Base-by-base conservation (phyloP, 1,140 invertebrate genomes). In the Doryteuthis pealeii region DNA sequence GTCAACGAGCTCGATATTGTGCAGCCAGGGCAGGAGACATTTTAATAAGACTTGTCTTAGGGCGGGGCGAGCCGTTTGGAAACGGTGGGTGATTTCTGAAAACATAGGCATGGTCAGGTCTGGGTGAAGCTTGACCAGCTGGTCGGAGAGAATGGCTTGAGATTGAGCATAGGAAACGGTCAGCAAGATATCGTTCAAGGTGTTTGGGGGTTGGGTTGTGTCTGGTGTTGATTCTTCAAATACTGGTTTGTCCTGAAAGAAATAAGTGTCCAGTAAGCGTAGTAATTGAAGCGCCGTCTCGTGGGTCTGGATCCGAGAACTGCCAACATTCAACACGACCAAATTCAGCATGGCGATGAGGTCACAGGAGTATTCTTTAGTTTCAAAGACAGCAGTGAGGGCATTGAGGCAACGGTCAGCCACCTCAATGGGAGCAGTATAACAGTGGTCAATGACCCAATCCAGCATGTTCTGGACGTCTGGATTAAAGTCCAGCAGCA, bases 31-130 rank as follows among this genome's bases (percentile, higher is more conserved):
- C 66, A 98, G 88, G 71, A 99, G 87, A 88, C 98, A 98, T 80
- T 96, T 94, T 31, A 99, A 90, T 74, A 99, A 87, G 75, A 95
- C 89, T 81, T 97, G 95, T 14, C 95, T 90, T 0, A 98, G 93
- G 86, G 96, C 93, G 4, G 94, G 93, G 28, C 95, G 89, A 0
- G 96, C 96, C n/a, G 95, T 97, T 89, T 99, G 96, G 83, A 99
- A 94, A 71, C 97, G 91, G 84, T 95, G 94, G 1, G 96, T 99
- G 69, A 99, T 97, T 91, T 99, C 98, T 96, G 77, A 69, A 89
- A 99, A 99, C 92, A 99, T 98, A 0, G 96, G 96, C 96, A 99
- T 98, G 14, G 97, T 99, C 0, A 99, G 90, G 83, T 99, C 96
- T 0, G 97, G 96, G 87, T 99, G 96, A 15, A 98, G 89, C 73